Evolutionary conservation across 1,140 invertebrate genomes (phyloP).

Genomic region (Paraescarpia echinospica): DNA sequence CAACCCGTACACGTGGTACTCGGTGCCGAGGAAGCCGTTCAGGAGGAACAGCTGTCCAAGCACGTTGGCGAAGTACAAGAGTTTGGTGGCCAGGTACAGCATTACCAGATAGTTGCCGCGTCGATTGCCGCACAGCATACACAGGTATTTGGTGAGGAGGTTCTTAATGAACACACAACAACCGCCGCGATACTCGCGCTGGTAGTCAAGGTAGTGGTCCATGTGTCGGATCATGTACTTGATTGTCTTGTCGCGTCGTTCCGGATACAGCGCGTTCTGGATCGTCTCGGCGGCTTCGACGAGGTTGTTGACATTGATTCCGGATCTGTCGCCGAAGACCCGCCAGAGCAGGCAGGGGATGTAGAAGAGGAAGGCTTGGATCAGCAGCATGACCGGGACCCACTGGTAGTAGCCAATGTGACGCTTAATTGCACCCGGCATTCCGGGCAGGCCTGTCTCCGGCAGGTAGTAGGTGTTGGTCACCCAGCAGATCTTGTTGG

Average conservation of each 20-base stretch:
- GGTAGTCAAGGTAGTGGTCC: slow-evolving; percentile 55
- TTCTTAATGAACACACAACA: slow-evolving; percentile 31
- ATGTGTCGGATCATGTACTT: slow-evolving; percentile 56
- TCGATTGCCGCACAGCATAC: slow-evolving; percentile 52
- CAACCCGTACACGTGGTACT: slow-evolving; percentile 39
- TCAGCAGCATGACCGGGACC: slow-evolving; percentile 62
- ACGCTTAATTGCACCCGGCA: slow-evolving; percentile 25
- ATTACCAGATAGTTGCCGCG: slow-evolving; percentile 40
- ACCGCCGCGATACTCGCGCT: slow-evolving; percentile 37
- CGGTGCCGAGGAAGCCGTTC: slow-evolving; percentile 36
- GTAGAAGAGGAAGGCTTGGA: slow-evolving; percentile 57
- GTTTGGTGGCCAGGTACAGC: slow-evolving; percentile 37
- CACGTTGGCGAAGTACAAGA: slow-evolving; percentile 38
- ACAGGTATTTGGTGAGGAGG: slow-evolving; percentile 32
- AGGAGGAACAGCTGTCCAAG: slow-evolving; percentile 40
- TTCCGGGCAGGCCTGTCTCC: slow-evolving; percentile 21
- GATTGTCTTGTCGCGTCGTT: slow-evolving; percentile 55
- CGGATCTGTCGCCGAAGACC: slow-evolving; percentile 29
- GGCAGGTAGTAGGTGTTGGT: slow-evolving; percentile 50
- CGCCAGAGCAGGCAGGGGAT: slow-evolving; percentile 34
- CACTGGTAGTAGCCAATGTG: slow-evolving; percentile 63
- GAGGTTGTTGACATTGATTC: slow-evolving; percentile 34
- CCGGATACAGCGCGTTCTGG: slow-evolving; percentile 53
- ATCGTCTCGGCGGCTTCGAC: slow-evolving; percentile 51
- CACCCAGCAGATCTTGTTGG: slow-evolving; percentile 58